A percentile compares a stretch with the other conserved stretches of the same genome.
These are phyloP conservation scores for Cephus nigrinus DNA, from an alignment of 2,888 invertebrate species.

Conservation along the genomic window DNA sequence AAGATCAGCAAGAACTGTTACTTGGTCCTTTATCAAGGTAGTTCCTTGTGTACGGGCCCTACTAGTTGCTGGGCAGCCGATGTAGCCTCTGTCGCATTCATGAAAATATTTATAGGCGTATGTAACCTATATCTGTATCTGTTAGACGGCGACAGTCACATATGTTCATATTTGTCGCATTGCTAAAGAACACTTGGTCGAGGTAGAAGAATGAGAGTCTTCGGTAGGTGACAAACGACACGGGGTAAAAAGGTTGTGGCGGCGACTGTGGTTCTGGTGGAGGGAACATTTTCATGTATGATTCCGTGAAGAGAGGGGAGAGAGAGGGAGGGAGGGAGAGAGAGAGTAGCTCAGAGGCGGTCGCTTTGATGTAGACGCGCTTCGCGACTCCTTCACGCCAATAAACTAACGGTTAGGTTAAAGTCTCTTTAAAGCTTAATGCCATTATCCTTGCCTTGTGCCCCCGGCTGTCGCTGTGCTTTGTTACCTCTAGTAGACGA, in stretches of 20 bases:
- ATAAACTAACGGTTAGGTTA: slow-evolving; percentile 63
- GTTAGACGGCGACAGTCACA: background rate
- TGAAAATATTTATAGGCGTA: background rate
- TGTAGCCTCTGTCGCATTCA: background rate
- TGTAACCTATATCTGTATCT: background rate
- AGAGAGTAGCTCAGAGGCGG: slow-evolving; percentile 52
- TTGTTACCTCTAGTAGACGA: background rate
- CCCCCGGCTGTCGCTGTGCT: slow-evolving; percentile 19
- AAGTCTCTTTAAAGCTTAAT: slow-evolving; percentile 61
- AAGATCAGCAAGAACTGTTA: background rate
- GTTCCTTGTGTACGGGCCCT: background rate
- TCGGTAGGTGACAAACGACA: background rate
- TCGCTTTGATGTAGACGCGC: slow-evolving; percentile 63
- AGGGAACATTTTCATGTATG: background rate
- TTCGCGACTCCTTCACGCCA: slow-evolving; percentile 63
- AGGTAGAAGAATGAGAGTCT: background rate
- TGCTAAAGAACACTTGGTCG: background rate
- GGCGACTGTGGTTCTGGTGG: background rate
- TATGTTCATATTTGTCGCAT: background rate
- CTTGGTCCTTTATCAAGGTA: background rate
- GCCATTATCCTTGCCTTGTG: slow-evolving; percentile 56
- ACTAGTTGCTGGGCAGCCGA: background rate
- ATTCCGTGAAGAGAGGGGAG: slow-evolving; percentile 3
- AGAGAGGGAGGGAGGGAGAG: slow-evolving; percentile 6
- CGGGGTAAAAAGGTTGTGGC: background rate